These are phyloP conservation scores for Columba janthina DNA, from an alignment of 2,113 vertebrate genomes.

Conservation along the genomic window DNA sequence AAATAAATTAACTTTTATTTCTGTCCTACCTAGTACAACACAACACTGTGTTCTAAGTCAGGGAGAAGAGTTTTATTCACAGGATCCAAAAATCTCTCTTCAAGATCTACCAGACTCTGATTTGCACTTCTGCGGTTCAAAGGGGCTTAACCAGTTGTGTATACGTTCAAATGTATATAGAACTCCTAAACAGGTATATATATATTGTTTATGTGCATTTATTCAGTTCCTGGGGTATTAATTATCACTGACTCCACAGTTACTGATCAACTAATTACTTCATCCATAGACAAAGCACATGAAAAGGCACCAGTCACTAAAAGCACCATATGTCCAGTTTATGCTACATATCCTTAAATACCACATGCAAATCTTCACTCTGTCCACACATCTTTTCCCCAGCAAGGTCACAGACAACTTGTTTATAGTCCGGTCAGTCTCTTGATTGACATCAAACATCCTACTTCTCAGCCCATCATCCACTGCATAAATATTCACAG, in stretches of 20 bases:
- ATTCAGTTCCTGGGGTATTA: neutral
- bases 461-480: neutral
- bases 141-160: neutral
- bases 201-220: neutral
- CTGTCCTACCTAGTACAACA: neutral
- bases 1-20: neutral
- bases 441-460: neutral
- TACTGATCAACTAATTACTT: neutral
- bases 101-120: neutral
- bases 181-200: neutral
- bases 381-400: neutral
- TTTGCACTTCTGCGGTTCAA: neutral
- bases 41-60: neutral
- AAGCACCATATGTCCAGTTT: neutral
- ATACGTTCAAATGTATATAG: fast-evolving
- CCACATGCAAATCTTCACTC: neutral
- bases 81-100: neutral
- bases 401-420: neutral
- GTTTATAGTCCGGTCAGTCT: neutral
- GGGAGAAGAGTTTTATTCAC: neutral
- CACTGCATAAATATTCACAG: fast-evolving
- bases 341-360: neutral
- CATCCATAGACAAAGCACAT: neutral
- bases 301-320: neutral
- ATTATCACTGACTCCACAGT: neutral